Evolutionary conservation across 2,888 invertebrate genomes (phyloP).

Genomic region (Azorinus chamasolen): DNA sequence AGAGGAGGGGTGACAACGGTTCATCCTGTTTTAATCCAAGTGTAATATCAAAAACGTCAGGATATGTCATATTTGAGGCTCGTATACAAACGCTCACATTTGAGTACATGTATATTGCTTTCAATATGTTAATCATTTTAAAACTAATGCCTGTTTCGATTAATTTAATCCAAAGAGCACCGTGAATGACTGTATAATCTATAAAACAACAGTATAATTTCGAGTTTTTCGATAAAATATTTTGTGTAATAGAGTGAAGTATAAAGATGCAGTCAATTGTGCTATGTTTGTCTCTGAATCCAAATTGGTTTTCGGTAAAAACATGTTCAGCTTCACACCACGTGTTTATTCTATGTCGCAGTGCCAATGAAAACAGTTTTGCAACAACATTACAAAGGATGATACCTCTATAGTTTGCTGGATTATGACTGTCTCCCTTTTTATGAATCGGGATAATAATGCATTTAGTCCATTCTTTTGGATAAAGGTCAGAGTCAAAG

Average conservation of each 20-base stretch:
- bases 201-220: conserved; percentile 17
- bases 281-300: conserved; percentile 14
- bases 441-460: conserved; percentile 45
- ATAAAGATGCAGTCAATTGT: conserved; percentile 11
- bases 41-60: conserved; percentile 20
- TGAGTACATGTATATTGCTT: conserved; percentile 9
- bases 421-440: conserved; percentile 31
- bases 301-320: conserved; percentile 25
- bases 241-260: conserved; percentile 15
- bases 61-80: conserved; percentile 1
- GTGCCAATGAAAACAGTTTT: conserved; percentile 35
- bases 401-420: conserved; percentile 42
- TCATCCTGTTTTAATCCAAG: conserved; percentile 33
- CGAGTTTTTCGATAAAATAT: neutral
- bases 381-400: conserved; percentile 37
- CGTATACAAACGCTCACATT: conserved; percentile 24
- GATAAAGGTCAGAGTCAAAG: conserved; percentile 31
- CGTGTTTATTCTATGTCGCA: conserved; percentile 18
- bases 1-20: conserved; percentile 27
- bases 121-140: conserved; percentile 28
- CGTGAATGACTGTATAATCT: conserved; percentile 18
- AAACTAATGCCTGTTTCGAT: conserved; percentile 24
- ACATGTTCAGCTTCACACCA: conserved; percentile 17
- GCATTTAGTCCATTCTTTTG: conserved; percentile 27
- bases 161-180: conserved; percentile 34